Evolutionary conservation across 2,888 invertebrate species (phyloP), one percentile per base, ranked within the genome.

Genomic region (Athalia circularis): DNA sequence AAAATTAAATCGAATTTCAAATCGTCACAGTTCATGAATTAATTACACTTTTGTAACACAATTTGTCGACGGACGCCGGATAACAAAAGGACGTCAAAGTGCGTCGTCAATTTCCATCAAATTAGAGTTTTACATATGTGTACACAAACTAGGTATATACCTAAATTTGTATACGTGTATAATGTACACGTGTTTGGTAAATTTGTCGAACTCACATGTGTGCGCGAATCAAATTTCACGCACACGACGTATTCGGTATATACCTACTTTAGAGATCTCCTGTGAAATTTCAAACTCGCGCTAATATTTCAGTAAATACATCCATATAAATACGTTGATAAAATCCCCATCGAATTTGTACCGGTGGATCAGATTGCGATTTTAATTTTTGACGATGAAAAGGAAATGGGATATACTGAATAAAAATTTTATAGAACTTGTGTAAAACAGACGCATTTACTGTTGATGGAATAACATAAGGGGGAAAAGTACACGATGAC

Each of bases 31-130:
- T 72, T 8, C 6, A 72, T 45, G 72, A 72, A 72, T 72, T 57
- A 72, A 72, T 72, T 72, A 57, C 57, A 72, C 57, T 72, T 59
- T 72, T 72, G 72, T 59, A 72, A 72, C 72, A 59, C 72, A 57
- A 72, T 72, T 72, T 72, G 72, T 47, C 59, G 45, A 72, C 43
- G 45, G 29, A 29, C 29, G 29, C 29, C 57, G 9, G 7, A 59
- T 59, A 59, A 57, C 72, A 59, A 72, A 72, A 59, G 70, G 15
- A 68, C 52, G 68, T 43, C 68, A 68, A 29, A 54, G 52, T 15
- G 52, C 7, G 72, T 45, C 45, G 72, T 59, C 72, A 72, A 72
- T 72, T 72, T 59, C 47, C 72, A 59, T 72, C 57, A 47, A 59
- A 72, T 72, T 72, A 70, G 11, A 54, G 43, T 70, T 70, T 57